Conservation (phyloP, 2,113 vertebrate genomes). For the Odontesthes bonariensis region DNA sequence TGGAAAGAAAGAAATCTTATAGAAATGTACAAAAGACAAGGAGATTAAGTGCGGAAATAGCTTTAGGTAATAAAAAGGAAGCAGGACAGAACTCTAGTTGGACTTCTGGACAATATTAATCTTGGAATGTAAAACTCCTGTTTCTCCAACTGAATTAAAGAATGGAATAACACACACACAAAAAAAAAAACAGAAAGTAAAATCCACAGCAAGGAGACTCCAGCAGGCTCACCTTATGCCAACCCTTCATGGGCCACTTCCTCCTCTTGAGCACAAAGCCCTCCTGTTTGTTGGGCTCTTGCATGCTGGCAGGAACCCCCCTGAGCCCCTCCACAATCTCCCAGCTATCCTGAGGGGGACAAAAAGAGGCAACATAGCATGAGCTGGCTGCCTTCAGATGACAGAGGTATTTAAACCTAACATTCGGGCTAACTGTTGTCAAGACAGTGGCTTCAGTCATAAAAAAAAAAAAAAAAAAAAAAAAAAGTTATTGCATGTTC, state of each 20-base stretch:
- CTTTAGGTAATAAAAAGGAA: constrained; percentile 30
- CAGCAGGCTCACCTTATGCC: constrained; percentile 91
- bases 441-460: too few relatives aligned
- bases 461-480: too few relatives aligned
- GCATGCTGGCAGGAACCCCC: constrained; percentile 85
- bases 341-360: constrained; percentile 91
- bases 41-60: constrained; percentile 39
- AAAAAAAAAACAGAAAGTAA: neutral
- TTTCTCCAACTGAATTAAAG: neutral
- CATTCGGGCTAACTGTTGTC: too few relatives aligned
- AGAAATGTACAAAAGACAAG: constrained; percentile 17
- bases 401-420: neutral
- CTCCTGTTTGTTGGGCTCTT: constrained; percentile 90
- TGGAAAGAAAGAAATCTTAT: constrained; percentile 40
- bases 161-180: neutral
- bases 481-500: too few relatives aligned
- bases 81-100: constrained; percentile 8
- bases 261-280: constrained; percentile 95
- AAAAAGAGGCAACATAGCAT: constrained; percentile 10
- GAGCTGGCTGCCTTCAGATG: neutral
- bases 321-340: constrained; percentile 94
- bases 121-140: neutral
- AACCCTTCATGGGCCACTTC: constrained; percentile 99
- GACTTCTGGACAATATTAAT: neutral
- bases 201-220: neutral